Base-by-base conservation (phyloP, 2,113 vertebrate genomes). In the Vombatus ursinus region DNA sequence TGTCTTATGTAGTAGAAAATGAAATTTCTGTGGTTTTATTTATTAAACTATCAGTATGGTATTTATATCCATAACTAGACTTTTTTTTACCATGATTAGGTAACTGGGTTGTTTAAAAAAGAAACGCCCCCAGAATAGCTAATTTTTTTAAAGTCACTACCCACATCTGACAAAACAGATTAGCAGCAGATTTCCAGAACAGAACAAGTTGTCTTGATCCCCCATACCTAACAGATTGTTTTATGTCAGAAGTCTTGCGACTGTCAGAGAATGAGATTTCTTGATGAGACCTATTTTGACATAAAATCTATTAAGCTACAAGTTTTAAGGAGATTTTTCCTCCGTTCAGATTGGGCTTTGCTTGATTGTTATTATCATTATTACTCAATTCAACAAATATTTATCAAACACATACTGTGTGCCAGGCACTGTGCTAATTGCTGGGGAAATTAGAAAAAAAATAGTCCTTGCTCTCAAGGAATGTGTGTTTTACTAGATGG, bases 71-170 rank as follows among this genome's bases (percentile, higher is more conserved):
- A 14, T 92, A 95, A 92, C 53, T 50, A 95, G 52, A 95, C 52
- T 47, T 52, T 96, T 97, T 96, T 97, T 93, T 94, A 26, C 54
- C 37, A 0, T 31, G 95, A 95, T 96, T 97, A 97, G 95, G 93
- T 96, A 97, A 97, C 96, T 91, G 92, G 97, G 96, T 94, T 97
- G 95, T 96, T 98, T 97, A 96, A 98, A 95, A 96, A 97, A 96
- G 96, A 96, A 97, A 96, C 95, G 92, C 93, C 97, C 48, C 91
- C 94, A 92, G 94, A 95, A 90, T 53, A 95, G 94, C 95, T 96
- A 89, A 93, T 77, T 9, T 96, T 48, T 96, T 97, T 93, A 92
- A 93, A 96, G 95, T 92, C 94, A 95, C 91, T 96, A 61, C 61
- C 90, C 94, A 95, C 95, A 96, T 90, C 97, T 97, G 97, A 97